Evolutionary conservation across 2,888 invertebrate species (phyloP).

Genomic region (Pristionchus entomophagus): DNA sequence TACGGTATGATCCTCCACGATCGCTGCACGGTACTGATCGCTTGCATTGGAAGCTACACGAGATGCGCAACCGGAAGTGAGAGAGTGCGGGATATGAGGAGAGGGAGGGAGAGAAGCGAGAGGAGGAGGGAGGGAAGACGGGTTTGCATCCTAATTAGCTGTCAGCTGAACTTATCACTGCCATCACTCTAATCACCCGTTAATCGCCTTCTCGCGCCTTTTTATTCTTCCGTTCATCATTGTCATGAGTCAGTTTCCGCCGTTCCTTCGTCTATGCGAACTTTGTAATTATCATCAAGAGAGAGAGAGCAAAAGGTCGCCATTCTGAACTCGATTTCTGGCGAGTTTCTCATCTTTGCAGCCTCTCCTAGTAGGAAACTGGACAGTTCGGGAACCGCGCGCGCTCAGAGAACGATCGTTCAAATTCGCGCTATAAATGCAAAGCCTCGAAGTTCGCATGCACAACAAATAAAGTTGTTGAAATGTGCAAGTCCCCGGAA

Average conservation of each 20-base stretch:
- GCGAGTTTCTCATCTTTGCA: neutral
- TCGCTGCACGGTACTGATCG: neutral
- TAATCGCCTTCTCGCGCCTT: neutral
- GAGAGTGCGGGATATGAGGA: slow-evolving; percentile 8
- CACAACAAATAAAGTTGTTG: neutral
- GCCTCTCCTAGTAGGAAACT: neutral
- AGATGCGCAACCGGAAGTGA: slow-evolving; percentile 5
- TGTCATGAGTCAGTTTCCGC: neutral
- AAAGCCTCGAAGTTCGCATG: too few relatives aligned
- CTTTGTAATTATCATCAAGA: neutral
- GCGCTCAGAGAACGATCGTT: neutral
- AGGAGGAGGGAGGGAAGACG: slow-evolving; percentile 5
- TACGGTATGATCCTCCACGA: neutral
- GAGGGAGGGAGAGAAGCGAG: neutral
- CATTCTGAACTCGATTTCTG: neutral
- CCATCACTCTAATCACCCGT: neutral
- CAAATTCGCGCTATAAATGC: neutral
- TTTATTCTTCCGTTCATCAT: neutral
- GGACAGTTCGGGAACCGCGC: neutral
- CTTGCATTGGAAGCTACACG: slow-evolving; percentile 17
- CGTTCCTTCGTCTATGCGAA: neutral
- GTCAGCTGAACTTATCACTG: slow-evolving; percentile 33
- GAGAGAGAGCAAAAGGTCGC: slow-evolving; percentile 25
- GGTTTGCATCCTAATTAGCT: slow-evolving; percentile 28
- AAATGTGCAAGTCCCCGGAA: neutral